Evolutionary conservation across 2,113 vertebrate genomes (phyloP).

Genomic region (Hemibagrus wyckioides): DNA sequence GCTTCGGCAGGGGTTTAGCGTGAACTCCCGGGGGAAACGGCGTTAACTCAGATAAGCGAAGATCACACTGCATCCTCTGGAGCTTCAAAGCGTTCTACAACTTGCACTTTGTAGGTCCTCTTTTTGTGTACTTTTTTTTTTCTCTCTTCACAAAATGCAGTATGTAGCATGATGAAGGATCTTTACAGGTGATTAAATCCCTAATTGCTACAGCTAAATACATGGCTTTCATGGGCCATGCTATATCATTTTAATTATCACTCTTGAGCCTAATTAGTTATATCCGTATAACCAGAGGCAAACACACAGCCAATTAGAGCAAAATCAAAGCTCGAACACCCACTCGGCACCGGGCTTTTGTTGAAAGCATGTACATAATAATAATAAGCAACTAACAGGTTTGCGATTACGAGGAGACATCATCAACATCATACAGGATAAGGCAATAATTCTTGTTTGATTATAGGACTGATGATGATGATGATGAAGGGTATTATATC

Average conservation of each 20-base stretch:
- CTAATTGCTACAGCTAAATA: conserved; percentile 73
- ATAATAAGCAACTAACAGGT: conserved; percentile 6
- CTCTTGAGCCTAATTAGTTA: conserved; percentile 74
- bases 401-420: neutral
- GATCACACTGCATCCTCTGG: conserved; percentile 63
- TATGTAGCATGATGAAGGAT: conserved; percentile 56
- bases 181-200: conserved; percentile 73
- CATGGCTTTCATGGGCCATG: conserved; percentile 67
- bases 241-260: conserved; percentile 74
- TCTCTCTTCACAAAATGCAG: neutral
- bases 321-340: conserved; percentile 68
- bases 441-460: neutral
- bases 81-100: neutral
- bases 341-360: conserved; percentile 52
- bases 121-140: conserved; percentile 58
- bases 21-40: conserved; percentile 43
- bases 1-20: conserved; percentile 56
- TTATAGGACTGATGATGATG: neutral
- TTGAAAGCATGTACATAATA: conserved; percentile 55
- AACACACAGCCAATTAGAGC: conserved; percentile 72
- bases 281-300: conserved; percentile 74
- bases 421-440: neutral
- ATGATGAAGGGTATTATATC: neutral
- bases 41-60: conserved; percentile 66
- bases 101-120: neutral